Percentiles rank a stretch among this genome's conserved stretches.
These are phyloP conservation scores for Xiphias gladius DNA, from an alignment of 2,113 vertebrate species.

Conservation along the genomic window DNA sequence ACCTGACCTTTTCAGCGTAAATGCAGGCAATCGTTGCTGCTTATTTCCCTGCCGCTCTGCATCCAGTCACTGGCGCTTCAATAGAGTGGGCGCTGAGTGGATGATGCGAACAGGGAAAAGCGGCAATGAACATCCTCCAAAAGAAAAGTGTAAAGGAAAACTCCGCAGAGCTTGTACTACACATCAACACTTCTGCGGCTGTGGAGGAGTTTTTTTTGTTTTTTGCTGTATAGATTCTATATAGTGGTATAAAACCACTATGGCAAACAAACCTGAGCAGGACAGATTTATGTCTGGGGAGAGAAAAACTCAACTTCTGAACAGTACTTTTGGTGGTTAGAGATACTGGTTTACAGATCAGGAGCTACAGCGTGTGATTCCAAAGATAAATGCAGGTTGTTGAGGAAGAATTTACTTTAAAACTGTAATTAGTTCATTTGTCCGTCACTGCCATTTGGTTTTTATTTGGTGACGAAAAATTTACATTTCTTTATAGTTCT, in stretches of 20 bases:
- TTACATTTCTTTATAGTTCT: no score
- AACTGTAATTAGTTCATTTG: no score
- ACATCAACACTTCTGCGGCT: not conserved
- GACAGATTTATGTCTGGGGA: no score
- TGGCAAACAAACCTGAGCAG: not conserved
- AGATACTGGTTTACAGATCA: no score
- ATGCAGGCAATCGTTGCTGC: slow-evolving; percentile 18
- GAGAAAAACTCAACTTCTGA: no score
- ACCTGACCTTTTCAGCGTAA: slow-evolving; percentile 60
- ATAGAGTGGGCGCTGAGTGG: slow-evolving; percentile 11
- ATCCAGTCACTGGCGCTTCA: slow-evolving; percentile 33
- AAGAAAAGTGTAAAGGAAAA: not conserved
- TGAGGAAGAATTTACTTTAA: no score
- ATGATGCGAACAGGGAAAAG: slow-evolving; percentile 20
- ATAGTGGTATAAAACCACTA: not conserved
- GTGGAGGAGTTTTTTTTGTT: no score
- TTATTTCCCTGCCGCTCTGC: slow-evolving; percentile 38
- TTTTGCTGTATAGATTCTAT: not conserved
- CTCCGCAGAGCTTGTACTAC: not conserved
- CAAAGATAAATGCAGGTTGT: no score
- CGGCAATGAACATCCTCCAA: not conserved
- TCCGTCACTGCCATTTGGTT: no score
- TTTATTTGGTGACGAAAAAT: no score
- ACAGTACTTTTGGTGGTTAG: no score
- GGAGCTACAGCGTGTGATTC: no score